A percentile compares a stretch with the other conserved stretches of the same genome.
These are phyloP conservation scores for Uria aalge DNA, from an alignment of 2,113 vertebrate genomes.

Conservation along the genomic window DNA sequence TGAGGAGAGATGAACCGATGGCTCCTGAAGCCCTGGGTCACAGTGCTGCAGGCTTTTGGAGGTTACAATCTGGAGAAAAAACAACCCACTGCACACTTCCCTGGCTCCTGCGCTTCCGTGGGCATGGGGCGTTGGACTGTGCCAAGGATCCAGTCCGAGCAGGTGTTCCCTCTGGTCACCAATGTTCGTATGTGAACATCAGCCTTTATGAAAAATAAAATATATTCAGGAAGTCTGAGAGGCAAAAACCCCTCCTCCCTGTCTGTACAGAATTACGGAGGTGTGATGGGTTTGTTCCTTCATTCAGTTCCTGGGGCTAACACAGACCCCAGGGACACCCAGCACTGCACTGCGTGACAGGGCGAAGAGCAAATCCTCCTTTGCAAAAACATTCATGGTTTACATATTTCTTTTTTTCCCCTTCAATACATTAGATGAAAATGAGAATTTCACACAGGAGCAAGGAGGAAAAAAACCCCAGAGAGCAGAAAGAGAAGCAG, in stretches of 20 bases:
- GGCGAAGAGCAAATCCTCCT: not conserved
- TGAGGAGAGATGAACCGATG: not conserved
- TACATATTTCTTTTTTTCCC: not conserved
- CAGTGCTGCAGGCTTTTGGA: not conserved
- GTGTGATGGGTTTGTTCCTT: not conserved
- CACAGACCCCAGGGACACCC: not conserved
- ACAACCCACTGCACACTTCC: accelerated
- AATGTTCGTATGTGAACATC: accelerated
- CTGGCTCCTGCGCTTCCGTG: accelerated
- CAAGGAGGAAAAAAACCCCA: not conserved
- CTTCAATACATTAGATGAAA: not conserved
- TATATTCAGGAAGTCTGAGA: not conserved
- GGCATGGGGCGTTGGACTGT: accelerated
- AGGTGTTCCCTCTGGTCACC: not conserved
- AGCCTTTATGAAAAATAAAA: not conserved
- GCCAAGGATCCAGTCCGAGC: not conserved
- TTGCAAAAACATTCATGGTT: not conserved
- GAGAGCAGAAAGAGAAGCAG: not conserved
- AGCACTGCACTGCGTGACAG: not conserved
- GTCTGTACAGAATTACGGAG: not conserved
- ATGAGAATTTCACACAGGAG: not conserved
- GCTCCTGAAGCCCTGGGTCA: accelerated
- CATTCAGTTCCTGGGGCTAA: not conserved
- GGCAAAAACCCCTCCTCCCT: not conserved
- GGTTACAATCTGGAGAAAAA: accelerated